Evolutionary conservation across 2,888 invertebrate species (phyloP).

Genomic region (Ceramica pisi): DNA sequence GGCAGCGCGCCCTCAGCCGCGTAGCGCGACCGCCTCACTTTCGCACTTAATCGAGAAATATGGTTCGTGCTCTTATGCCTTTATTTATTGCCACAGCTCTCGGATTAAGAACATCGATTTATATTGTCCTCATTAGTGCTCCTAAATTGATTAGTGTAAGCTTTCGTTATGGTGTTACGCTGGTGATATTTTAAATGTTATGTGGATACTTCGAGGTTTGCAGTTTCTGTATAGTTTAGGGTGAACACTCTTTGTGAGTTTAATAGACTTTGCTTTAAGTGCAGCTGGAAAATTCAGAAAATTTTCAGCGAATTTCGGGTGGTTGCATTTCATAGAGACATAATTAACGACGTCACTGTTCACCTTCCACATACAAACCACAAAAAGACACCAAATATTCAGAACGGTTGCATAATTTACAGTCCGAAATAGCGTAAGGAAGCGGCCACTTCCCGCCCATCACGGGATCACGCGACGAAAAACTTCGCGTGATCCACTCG

Average conservation of each 20-base stretch:
- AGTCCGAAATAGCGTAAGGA: constrained; percentile 79
- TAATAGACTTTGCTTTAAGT: neutral
- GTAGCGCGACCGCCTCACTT: constrained; percentile 83
- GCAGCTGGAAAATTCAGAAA: neutral
- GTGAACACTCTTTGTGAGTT: neutral
- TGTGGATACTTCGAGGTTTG: neutral
- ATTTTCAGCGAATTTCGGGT: neutral
- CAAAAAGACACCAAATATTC: constrained; percentile 73
- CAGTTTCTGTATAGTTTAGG: neutral
- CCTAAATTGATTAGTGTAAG: constrained; percentile 86
- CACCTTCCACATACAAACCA: constrained; percentile 47
- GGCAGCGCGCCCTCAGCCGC: constrained; percentile 54
- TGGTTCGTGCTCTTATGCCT: constrained; percentile 89
- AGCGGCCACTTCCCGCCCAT: constrained; percentile 71
- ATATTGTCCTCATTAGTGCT: constrained; percentile 88
- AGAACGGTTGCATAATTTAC: constrained; percentile 76
- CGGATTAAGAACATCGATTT: constrained; percentile 88
- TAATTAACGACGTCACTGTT: constrained; percentile 53
- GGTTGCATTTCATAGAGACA: constrained; percentile 39
- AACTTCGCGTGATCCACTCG: constrained; percentile 83
- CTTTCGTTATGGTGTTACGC: constrained; percentile 70
- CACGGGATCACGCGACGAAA: constrained; percentile 81
- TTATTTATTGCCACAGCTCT: constrained; percentile 86
- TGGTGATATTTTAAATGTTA: constrained; percentile 53
- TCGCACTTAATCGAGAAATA: constrained; percentile 91